Evolutionary conservation across 1,140 invertebrate species (phyloP).

Genomic region (Ceratina calcarata): DNA sequence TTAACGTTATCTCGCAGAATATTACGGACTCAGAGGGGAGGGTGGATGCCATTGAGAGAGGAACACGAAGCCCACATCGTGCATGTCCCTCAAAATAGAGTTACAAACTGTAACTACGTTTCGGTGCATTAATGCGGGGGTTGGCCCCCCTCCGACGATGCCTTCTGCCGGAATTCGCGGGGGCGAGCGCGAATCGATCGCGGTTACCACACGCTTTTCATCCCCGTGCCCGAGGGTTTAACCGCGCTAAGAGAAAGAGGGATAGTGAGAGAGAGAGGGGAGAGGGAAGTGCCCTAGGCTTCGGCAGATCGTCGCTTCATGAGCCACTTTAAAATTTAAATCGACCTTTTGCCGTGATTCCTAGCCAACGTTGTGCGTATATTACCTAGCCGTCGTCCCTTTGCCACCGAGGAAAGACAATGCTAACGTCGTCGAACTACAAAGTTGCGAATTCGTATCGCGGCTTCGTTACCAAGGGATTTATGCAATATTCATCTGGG

Average conservation of each 20-base stretch:
- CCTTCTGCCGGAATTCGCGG: conserved; percentile 62
- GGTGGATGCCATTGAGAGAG: neutral
- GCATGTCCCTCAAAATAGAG: conserved; percentile 75
- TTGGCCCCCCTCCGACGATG: conserved; percentile 48
- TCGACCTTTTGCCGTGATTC: conserved; percentile 31
- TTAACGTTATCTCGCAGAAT: conserved; percentile 63
- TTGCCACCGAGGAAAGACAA: conserved; percentile 3
- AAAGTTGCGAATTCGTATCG: conserved; percentile 22
- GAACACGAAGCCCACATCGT: conserved; percentile 47
- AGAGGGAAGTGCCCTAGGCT: conserved; percentile 13
- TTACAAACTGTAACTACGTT: conserved; percentile 79
- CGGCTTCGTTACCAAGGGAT: conserved; percentile 5
- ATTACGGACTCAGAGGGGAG: conserved; percentile 64
- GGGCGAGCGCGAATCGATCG: conserved; percentile 68
- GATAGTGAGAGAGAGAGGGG: conserved; percentile 4
- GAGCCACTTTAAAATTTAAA: conserved; percentile 56
- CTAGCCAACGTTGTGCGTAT: neutral
- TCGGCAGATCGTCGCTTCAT: conserved; percentile 42
- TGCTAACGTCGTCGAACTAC: neutral
- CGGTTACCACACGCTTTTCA: conserved; percentile 66
- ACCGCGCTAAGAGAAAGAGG: conserved; percentile 11
- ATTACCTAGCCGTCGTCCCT: conserved; percentile 16
- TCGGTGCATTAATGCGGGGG: conserved; percentile 75
- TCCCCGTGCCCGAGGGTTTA: conserved; percentile 1
- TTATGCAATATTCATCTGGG: conserved; percentile 34